Base-by-base conservation (phyloP, 2,888 invertebrate genomes). In the Drosophila pseudotalamancana region DNA sequence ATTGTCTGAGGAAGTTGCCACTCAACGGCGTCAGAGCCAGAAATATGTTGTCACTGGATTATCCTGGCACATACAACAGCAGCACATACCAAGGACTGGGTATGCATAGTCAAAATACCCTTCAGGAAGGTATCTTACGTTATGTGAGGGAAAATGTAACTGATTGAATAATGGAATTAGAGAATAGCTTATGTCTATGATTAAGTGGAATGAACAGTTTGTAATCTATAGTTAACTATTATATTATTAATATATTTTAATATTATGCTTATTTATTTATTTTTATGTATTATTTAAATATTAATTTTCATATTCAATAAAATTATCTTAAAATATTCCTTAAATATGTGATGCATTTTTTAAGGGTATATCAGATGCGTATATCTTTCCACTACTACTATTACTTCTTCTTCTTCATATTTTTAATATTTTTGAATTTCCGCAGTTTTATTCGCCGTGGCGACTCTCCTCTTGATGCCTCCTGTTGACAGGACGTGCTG, bases 1-100 rank as follows among this genome's bases (percentile, higher is more conserved):
- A 72, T 56, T 62, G 31, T 45, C 45, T 37, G 45, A 81, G 80
- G 81, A 80, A 83, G 83, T 65, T 72, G 66, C 63, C 77, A 72
- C 75, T 77, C 84, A 75, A 56, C 59, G 64, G 59, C 59, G 62
- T 55, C 81, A 67, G 45, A 43, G 59, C 48, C 62, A 67, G 54
- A 71, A 71, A 63, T 55, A 55, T 72, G 61, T 66, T 68, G 67
- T 65, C 65, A 60, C 40, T 55, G 70, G 37, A 53, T 78, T 61
- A 77, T 73, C 79, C 74, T 69, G 34, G 34, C 35, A 40, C 27
- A 42, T 3, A 59, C 32, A 51, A 50, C 40, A 63, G 12, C 39
- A 48, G 27, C 35, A 18, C 16, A 31, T 6, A 4, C 27, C 12
- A 3, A 34, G 27, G 45, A 12, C 31, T 19, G 12, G 29, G 27